Percentiles rank a stretch among this genome's conserved stretches.
Conservation (phyloP, 1,140 invertebrate genomes). For the Manduca sexta region DNA sequence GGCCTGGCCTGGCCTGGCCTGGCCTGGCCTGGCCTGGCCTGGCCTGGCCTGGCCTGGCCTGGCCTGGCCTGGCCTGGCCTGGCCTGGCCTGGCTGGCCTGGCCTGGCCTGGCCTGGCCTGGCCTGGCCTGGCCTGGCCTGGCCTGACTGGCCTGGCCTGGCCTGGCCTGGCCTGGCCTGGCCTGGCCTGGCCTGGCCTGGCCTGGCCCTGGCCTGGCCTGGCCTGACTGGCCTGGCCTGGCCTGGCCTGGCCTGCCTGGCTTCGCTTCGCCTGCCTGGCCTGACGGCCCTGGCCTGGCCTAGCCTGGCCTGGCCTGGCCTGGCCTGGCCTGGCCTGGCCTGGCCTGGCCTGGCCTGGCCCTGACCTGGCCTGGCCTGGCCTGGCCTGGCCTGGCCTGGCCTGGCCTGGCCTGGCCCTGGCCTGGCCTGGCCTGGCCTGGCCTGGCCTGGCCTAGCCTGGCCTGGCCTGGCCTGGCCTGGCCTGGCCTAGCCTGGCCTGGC, state of each 20-base stretch:
- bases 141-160: slow-evolving; percentile 5
- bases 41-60: slow-evolving; percentile 5
- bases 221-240: slow-evolving; percentile 8
- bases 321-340: too few species aligned
- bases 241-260: slow-evolving; percentile 8
- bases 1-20: slow-evolving; percentile 1
- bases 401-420: too few species aligned
- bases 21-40: slow-evolving; percentile 8
- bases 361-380: too few species aligned
- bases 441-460: too few species aligned
- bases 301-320: too few species aligned
- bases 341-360: too few species aligned
- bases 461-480: too few species aligned
- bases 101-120: slow-evolving; percentile 8
- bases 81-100: slow-evolving; percentile 3
- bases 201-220: slow-evolving; percentile 5
- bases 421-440: too few species aligned
- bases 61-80: slow-evolving; percentile 1
- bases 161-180: slow-evolving; percentile 8
- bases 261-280: not conserved
- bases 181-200: slow-evolving; percentile 8
- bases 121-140: slow-evolving; percentile 5
- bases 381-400: too few species aligned
- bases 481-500: too few species aligned
- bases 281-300: too few species aligned